Evolutionary conservation across 2,797 vertebrate genomes (phyloP), one percentile per base, ranked within the genome.

Genomic region (Enteromius paludinosus): DNA sequence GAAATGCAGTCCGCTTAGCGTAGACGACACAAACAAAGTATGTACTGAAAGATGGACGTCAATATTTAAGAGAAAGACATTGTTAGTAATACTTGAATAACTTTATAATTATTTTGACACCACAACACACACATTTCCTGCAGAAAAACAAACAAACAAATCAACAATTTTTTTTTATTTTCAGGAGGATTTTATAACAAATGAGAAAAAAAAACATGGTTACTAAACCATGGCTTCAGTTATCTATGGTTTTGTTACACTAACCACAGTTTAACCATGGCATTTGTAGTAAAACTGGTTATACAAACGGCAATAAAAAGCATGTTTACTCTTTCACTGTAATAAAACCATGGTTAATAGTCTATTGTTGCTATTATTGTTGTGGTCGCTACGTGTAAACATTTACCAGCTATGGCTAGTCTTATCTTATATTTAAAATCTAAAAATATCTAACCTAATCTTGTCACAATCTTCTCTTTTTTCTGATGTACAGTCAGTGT

Each of bases 1-100:
- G 93, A 92, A 88, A 89, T 89, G 91, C 83, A 92, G 78, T 86
- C 14, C 12, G 20, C 30, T 28, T 11, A 28, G 64, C 14, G 17
- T 2, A 25, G n/a, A 64, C 4, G 30, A 5, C 25, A 1, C n/a
- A 70, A 43, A 17, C 12, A 17, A 1, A 54, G 17, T 15, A 49
- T 8, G 14, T 28, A 9, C 18, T 61, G 18, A 20, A 56, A 5
- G 0, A 23, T 8, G 12, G 1, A 56, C 11, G 18, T 62, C 5
- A 6, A 14, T n/a, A 18, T 72, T 72, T 2, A 47, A 0, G 7
- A 8, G 14, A 45, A 1, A 45, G 8, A 61, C 56, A 15, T 28
- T 2, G 2, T 28, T 28, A 17, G 25, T 6, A 17, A 30, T 14
- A 28, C 56, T 59, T 14, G 3, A 62, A 30, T 30, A 17, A 28